Evolutionary conservation across 1,140 invertebrate genomes (phyloP).

Genomic region (Neomicropteryx cornuta): DNA sequence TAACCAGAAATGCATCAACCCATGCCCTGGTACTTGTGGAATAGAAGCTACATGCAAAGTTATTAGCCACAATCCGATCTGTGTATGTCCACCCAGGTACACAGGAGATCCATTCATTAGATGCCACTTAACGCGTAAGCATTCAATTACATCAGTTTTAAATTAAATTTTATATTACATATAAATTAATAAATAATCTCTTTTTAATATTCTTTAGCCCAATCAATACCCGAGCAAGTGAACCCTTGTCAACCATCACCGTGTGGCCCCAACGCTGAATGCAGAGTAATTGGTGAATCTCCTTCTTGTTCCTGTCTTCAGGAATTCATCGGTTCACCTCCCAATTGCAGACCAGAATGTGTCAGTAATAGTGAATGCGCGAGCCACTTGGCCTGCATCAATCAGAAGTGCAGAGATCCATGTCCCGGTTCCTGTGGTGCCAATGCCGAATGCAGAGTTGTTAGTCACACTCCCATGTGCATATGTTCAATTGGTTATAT

Average conservation of each 20-base stretch:
- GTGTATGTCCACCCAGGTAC: conserved; percentile 50
- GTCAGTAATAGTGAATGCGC: conserved; percentile 52
- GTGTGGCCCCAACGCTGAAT: conserved; percentile 54
- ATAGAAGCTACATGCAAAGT: conserved; percentile 55
- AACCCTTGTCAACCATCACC: conserved; percentile 51
- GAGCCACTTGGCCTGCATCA: conserved; percentile 47
- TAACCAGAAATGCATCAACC: conserved; percentile 61
- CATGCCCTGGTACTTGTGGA: conserved; percentile 62
- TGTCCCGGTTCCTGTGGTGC: conserved; percentile 47
- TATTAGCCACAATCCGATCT: conserved; percentile 67
- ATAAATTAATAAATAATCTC: conserved; percentile 5
- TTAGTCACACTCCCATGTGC: conserved; percentile 51
- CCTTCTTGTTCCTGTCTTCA: conserved; percentile 49
- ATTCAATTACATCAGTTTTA: conserved; percentile 1
- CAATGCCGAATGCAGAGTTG: conserved; percentile 47
- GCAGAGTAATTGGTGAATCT: conserved; percentile 42
- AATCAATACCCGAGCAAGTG: conserved; percentile 27
- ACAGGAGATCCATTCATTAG: conserved; percentile 64
- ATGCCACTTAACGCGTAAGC: conserved; percentile 40
- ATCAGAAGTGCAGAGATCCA: conserved; percentile 50
- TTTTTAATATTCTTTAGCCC: conserved; percentile 17
- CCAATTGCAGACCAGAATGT: conserved; percentile 55
- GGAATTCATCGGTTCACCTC: conserved; percentile 46
- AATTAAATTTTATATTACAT: neutral
- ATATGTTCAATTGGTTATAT: conserved; percentile 44